phyloP scores from a whole-genome alignment of 1,140 invertebrate species.

The Onthophagus taurus region DNA sequence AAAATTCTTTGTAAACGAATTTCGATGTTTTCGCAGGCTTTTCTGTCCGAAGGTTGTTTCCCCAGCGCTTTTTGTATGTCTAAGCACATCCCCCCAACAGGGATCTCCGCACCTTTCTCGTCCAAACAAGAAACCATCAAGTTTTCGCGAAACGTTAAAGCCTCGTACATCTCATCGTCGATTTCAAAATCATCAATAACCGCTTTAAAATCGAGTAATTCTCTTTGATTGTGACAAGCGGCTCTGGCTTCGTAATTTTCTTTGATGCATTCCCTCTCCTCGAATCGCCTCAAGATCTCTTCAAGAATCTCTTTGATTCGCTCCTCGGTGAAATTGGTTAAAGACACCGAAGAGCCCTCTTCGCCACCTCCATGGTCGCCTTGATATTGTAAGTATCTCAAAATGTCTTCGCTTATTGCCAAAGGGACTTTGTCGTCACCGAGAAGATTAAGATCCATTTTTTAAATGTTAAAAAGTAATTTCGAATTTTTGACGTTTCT shows the following conservation, averaged over 20 bases:
- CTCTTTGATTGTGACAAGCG: constrained; percentile 17
- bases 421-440: constrained; percentile 2
- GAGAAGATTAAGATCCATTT: constrained; percentile 9
- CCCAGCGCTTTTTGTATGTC: constrained; percentile 24
- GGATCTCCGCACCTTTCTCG: constrained; percentile 10
- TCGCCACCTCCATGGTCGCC: background rate
- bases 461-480: background rate
- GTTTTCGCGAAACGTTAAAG: constrained; percentile 27
- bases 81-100: constrained; percentile 29
- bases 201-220: constrained; percentile 14
- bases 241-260: constrained; percentile 15
- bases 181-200: constrained; percentile 16
- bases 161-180: constrained; percentile 32
- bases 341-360: background rate
- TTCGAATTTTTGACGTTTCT: background rate
- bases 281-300: constrained; percentile 13
- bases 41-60: constrained; percentile 10
- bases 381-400: constrained; percentile 10
- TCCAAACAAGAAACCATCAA: constrained; percentile 17
- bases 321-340: constrained; percentile 10
- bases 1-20: background rate
- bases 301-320: constrained; percentile 9
- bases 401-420: constrained; percentile 7
- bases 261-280: constrained; percentile 9
- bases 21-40: constrained; percentile 9